Evolutionary conservation across 2,113 vertebrate species (phyloP), one percentile per base, ranked within the genome.

Genomic region (Serilophus lunatus): DNA sequence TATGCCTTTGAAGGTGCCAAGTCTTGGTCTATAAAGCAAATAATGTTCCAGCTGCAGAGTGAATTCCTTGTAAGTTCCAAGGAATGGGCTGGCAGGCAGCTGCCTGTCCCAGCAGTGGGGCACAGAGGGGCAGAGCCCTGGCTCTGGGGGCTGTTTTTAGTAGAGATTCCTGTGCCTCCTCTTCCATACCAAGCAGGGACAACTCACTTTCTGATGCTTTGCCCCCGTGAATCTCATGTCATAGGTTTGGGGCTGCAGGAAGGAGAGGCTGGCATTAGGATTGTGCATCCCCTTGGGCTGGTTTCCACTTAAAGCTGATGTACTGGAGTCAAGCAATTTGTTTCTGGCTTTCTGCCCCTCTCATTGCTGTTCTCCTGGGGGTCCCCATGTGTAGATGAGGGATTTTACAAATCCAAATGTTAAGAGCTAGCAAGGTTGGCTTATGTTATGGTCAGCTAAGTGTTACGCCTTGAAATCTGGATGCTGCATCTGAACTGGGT

Each of bases 181-280:
- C 63, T 13, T n/a, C 40, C 38, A 17, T 25, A 38, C 17, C 36
- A 7, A 35, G 33, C 57, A 65, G 45, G 61, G 42, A 38, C 23
- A 44, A 1, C 18, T 54, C 63, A 0, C 22, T 18, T n/a, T 15
- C 38, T 7, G 5, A 6, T 29, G 35, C 31, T 26, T 23, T 68
- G 31, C 31, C 49, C 24, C 47, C 35, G 6, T 51, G 29, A 13
- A 1, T 28, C 45, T 36, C 2, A 0, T 0, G 3, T 16, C n/a
- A 10, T 40, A 23, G 23, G 8, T 72, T 40, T 15, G 10, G 36
- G 54, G 59, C 81, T 82, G 92, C 47, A 71, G 75, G 86, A 12
- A 12, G 42, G 54, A 49, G 16, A 26, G 74, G 53, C 45, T 91
- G 80, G 7, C 31, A 35, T 49, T 26, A 56, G 56, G 24, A 40